These are phyloP conservation scores for Erithacus rubecula DNA, from an alignment of 2,797 vertebrate genomes.

Conservation along the genomic window DNA sequence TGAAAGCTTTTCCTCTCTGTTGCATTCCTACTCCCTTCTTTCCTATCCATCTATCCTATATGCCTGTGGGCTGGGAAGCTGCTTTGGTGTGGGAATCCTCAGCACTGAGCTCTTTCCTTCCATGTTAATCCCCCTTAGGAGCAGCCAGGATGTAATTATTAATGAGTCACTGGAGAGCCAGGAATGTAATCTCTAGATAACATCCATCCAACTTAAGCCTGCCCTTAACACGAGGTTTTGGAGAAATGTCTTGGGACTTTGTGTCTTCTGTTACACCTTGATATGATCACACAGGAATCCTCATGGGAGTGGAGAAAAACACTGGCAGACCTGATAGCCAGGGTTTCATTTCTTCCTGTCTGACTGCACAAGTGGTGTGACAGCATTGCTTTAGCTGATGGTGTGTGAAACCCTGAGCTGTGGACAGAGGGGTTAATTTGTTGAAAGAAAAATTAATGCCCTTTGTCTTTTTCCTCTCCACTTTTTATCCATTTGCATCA, in stretches of 20 bases:
- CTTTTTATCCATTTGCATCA: background rate
- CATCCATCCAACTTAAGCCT: background rate
- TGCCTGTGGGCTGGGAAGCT: background rate
- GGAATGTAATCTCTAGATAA: background rate
- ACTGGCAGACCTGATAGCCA: background rate
- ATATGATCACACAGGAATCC: background rate
- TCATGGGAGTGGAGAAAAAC: background rate
- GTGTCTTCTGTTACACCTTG: background rate
- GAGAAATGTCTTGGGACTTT: background rate
- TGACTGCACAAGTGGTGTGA: background rate
- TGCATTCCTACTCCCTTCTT: background rate
- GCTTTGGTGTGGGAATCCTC: background rate
- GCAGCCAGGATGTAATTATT: background rate
- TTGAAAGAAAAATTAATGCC: background rate
- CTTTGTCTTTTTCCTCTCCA: background rate
- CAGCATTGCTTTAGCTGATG: background rate
- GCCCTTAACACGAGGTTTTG: rapidly evolving
- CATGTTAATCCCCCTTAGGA: background rate
- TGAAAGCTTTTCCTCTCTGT: background rate
- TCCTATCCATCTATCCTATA: background rate
- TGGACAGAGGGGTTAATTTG: background rate
- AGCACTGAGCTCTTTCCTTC: background rate
- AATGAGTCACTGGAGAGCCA: background rate
- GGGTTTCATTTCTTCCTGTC: background rate
- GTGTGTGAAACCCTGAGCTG: background rate